Conservation (phyloP, 2,797 vertebrate genomes). For the Propithecus deckenii region DNA sequence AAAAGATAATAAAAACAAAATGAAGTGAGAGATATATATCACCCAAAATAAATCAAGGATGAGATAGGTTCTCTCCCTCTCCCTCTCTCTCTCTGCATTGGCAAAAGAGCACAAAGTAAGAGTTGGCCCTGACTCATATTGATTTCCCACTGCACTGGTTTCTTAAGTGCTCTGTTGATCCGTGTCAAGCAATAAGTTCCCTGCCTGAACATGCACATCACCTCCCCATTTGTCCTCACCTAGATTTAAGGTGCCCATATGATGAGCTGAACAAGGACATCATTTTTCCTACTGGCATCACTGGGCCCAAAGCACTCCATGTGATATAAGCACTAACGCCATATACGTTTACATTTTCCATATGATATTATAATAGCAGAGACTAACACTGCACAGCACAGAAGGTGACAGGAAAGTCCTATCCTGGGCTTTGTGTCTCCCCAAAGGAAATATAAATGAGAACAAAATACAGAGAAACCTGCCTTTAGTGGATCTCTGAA, state of each 20-base stretch:
- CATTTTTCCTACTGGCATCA: conserved; percentile 88
- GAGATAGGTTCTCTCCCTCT: conserved; percentile 78
- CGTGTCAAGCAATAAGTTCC: conserved; percentile 91
- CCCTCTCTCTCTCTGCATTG: conserved; percentile 76
- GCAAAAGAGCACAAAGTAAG: conserved; percentile 85
- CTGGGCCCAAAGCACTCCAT: conserved; percentile 81
- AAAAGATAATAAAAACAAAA: conserved; percentile 84
- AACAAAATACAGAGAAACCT: neutral
- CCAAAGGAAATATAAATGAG: conserved; percentile 40
- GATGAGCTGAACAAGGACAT: conserved; percentile 91
- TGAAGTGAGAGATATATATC: conserved; percentile 84
- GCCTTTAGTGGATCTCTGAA: neutral
- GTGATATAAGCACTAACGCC: conserved; percentile 74
- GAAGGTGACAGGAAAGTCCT: neutral
- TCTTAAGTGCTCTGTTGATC: conserved; percentile 92
- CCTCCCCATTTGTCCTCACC: conserved; percentile 90
- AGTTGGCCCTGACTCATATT: conserved; percentile 90
- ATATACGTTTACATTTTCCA: conserved; percentile 64
- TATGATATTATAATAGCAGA: neutral
- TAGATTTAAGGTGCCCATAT: conserved; percentile 91
- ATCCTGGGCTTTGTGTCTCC: neutral
- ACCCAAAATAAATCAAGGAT: conserved; percentile 83
- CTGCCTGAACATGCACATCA: conserved; percentile 89
- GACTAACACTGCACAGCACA: neutral
- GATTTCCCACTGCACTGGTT: conserved; percentile 91